Percentiles rank a stretch among this genome's conserved stretches.
Evolutionary conservation across 2,113 vertebrate genomes (phyloP).

Genomic region (Erinaceus europaeus): DNA sequence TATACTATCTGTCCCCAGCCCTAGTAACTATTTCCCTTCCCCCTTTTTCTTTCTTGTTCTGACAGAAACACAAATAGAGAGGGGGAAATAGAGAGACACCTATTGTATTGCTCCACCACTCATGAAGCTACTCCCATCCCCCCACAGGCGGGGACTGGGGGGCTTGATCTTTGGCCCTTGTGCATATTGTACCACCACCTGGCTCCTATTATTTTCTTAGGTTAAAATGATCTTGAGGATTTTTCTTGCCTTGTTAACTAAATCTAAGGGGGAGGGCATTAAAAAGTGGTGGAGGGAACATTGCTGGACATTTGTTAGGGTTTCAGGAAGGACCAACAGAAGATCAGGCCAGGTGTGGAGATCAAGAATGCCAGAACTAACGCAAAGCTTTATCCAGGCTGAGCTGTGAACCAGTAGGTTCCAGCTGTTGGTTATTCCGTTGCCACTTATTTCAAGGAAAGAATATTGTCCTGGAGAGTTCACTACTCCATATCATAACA

Average conservation of each 20-base stretch:
- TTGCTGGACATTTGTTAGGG: background rate
- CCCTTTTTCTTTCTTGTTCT: too few species aligned
- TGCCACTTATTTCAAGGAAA: background rate
- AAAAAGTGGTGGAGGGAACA: background rate
- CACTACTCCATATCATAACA: background rate
- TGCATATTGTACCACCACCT: too few species aligned
- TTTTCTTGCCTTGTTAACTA: background rate
- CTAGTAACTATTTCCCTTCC: too few species aligned
- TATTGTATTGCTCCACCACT: too few species aligned
- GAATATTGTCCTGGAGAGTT: too few species aligned
- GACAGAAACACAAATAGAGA: too few species aligned
- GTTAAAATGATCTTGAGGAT: background rate
- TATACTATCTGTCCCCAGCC: too few species aligned
- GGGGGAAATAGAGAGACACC: too few species aligned
- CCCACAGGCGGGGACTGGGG: too few species aligned
- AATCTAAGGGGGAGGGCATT: background rate
- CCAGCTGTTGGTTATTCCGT: background rate
- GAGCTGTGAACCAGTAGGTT: background rate
- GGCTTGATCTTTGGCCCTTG: too few species aligned
- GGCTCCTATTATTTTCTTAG: background rate
- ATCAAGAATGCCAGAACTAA: background rate
- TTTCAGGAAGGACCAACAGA: background rate
- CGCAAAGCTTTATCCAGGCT: fast-evolving
- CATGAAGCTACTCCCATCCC: too few species aligned
- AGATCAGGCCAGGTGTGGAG: too few species aligned